Evolutionary conservation across 2,888 invertebrate genomes (phyloP).

Genomic region (Oscheius onirici): DNA sequence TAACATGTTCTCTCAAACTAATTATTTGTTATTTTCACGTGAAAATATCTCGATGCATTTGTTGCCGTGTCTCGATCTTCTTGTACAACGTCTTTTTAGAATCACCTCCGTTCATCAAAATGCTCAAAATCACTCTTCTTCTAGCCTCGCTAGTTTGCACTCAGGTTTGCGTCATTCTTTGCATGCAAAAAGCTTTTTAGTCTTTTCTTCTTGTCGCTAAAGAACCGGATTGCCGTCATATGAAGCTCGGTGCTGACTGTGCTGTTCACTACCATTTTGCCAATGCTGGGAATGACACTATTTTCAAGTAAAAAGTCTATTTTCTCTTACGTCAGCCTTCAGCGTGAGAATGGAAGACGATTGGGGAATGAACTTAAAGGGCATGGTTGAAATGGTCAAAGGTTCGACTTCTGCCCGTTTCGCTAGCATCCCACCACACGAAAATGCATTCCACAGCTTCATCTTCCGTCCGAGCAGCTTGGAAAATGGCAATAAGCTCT

Average conservation of each 20-base stretch:
- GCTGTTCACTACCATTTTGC: conserved; percentile 5
- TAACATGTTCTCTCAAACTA: too few species aligned
- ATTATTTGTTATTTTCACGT: too few species aligned
- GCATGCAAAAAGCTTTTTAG: not conserved
- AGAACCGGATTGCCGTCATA: not conserved
- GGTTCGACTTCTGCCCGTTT: not conserved
- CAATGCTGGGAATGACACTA: not conserved
- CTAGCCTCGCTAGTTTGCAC: not conserved
- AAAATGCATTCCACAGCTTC: not conserved
- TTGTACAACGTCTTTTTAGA: not conserved
- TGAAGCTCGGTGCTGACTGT: not conserved
- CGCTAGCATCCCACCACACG: not conserved
- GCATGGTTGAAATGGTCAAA: not conserved
- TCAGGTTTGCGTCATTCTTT: not conserved
- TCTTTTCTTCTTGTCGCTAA: not conserved
- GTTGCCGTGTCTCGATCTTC: not conserved
- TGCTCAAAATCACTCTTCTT: not conserved
- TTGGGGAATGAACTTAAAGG: conserved; percentile 2
- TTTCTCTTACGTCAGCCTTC: not conserved
- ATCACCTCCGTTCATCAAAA: not conserved
- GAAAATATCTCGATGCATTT: too few species aligned
- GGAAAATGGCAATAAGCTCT: not conserved
- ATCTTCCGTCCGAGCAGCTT: not conserved
- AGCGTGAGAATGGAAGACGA: conserved; percentile 5
- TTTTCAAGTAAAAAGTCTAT: not conserved